phyloP scores from a whole-genome alignment of 2,113 vertebrate species.

The Herpetotheres cachinnans region DNA sequence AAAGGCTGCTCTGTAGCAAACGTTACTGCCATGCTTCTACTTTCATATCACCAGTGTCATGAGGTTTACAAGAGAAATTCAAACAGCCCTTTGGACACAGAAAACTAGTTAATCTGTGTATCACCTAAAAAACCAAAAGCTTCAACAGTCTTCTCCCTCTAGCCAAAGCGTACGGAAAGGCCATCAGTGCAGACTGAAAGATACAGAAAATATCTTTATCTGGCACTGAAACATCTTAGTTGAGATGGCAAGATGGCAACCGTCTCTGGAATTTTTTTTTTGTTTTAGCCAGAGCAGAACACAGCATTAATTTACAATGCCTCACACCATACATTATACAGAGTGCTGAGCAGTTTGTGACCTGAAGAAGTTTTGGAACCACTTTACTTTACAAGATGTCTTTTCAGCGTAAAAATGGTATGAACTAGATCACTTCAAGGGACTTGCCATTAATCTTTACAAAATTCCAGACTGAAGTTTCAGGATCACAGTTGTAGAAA shows the following conservation, averaged over 20 bases:
- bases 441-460: too few relatives aligned
- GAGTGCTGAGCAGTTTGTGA: not conserved
- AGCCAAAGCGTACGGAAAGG: not conserved
- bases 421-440: too few relatives aligned
- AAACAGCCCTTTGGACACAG: not conserved
- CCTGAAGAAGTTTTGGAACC: not conserved
- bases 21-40: not conserved
- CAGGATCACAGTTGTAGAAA: not conserved
- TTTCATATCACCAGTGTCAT: not conserved
- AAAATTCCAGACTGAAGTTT: not conserved
- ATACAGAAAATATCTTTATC: not conserved
- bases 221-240: not conserved
- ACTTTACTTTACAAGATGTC: not conserved
- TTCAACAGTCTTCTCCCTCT: not conserved
- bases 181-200: not conserved
- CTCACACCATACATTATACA: not conserved
- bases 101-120: not conserved
- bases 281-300: not conserved
- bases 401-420: not conserved
- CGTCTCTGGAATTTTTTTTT: rapidly evolving
- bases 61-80: not conserved
- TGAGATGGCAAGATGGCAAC: not conserved
- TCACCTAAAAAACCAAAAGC: not conserved
- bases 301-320: not conserved
- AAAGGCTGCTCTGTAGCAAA: not conserved